Base-by-base conservation (phyloP, 2,888 invertebrate species). In the Ceratothoa steindachneri region DNA sequence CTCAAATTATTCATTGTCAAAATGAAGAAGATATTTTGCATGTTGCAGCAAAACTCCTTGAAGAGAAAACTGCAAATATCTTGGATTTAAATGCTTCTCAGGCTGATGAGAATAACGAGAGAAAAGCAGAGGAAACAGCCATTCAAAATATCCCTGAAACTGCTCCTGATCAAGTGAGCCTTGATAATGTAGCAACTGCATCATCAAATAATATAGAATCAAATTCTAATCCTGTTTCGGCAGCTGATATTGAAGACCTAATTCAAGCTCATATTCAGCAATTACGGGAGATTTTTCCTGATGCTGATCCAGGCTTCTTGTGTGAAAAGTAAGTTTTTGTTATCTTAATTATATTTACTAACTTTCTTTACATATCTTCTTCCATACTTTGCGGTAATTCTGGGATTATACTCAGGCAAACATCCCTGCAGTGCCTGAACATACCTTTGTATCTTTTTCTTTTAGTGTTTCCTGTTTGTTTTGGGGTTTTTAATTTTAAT, bases 241-340 rank as follows among this genome's bases (percentile, higher is more conserved):
- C 60, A 22, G 60, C 60, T 24, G 60, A 60, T 60, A n/a, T 60
- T 1, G 60, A 60, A 60, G 60, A 60, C 24, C n/a, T 12, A 60
- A 60, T 60, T 60, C 60, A 60, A 3, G 24, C 60, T 60, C 60
- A 60, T 24, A 60, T 60, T n/a, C 60, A 60, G 1, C 60, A 60
- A 67, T 67, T 78, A 9, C 41, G 71, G n/a, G 78, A 78, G 30
- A 78, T 78, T 73, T 78, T 78, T 30, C 67, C 60, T 29, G 73
- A 78, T 78, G 78, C 75, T 30, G 78, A 78, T 60, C 78, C 78
- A n/a, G 75, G 73, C 29, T 78, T 67, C 30, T 66, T 75, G 12
- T 69, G 71, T 51, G 60, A 72, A 27, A 77, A 71, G 75, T 75
- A 27, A 52, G 71, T 60, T 4, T 12, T 22, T 22, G 51, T 12